Base-by-base conservation (phyloP, 2,888 invertebrate genomes). In the Pyralis farinalis region DNA sequence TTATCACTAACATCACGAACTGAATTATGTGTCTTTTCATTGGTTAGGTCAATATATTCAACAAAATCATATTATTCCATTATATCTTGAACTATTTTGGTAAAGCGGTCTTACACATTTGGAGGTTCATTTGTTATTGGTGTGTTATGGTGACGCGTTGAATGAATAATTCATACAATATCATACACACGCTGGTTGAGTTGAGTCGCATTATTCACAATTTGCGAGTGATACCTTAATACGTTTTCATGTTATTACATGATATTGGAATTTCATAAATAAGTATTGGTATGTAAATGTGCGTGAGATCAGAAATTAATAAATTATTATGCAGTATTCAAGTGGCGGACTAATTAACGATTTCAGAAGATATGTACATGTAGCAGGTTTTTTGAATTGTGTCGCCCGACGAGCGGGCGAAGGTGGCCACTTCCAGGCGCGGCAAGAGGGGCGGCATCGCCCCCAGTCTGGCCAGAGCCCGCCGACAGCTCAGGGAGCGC, bases 161-260 rank as follows among this genome's bases (percentile, higher is more conserved):
- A 51, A 67, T 81, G 76, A 80, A 81, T 81, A 55, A 81, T 81
- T 80, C 75, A 80, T 73, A 69, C 58, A 63, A 63, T 71, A 71
- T 62, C 61, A 59, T 66, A 62, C 53, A 53, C 56, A 63, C 63
- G 57, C 63, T 54, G 58, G 28, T 62, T 74, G 70, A 74, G 66
- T 64, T 49, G 47, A 70, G 71, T 72, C 74, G 68, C 76, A 80
- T 80, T 76, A 80, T 79, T 80, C 71, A 69, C 71, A 79, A 80
- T 80, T 80, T 80, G 61, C 61, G 52, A 55, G 51, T 65, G 63
- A 74, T 71, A 73, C 65, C 64, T 66, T 75, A 69, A 71, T 74
- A 60, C 60, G 47, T 37, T 45, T 49, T 49, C 42, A 42, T 44
- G 47, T 43, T n/a, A n/a, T n/a, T n/a, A n/a, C n/a, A n/a, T n/a